Conservation (phyloP, 2,888 invertebrate species). For the Malacosoma neustria region DNA sequence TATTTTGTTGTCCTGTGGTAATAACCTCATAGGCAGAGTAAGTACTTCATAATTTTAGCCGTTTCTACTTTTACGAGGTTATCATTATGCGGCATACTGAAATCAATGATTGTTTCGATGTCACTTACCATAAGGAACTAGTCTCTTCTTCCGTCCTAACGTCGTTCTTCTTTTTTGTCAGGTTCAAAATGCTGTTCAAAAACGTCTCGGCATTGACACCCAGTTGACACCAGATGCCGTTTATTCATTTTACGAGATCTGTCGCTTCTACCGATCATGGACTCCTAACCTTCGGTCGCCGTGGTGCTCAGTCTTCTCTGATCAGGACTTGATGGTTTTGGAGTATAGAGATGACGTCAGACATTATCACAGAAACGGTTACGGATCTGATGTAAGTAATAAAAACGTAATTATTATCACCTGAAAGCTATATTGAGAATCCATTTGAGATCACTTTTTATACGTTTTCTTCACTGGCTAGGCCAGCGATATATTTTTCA, state of each 20-base stretch:
- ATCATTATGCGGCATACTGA: no score
- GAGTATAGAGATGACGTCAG: constrained; percentile 86
- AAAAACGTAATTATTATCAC: no score
- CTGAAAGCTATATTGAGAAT: no score
- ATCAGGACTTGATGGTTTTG: constrained; percentile 78
- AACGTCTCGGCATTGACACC: constrained; percentile 59
- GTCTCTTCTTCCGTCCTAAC: constrained; percentile 2
- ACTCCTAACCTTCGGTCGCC: constrained; percentile 60
- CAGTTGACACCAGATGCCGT: constrained; percentile 54
- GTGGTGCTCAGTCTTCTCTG: constrained; percentile 85
- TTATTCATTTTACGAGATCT: constrained; percentile 82
- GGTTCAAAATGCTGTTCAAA: constrained; percentile 60
- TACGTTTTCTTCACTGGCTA: no score
- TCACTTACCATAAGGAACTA: constrained; percentile 1
- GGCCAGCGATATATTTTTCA: no score
- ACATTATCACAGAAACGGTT: constrained; percentile 77
- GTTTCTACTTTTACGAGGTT: no score
- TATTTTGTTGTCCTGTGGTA: no score
- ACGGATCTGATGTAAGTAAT: constrained; percentile 49
- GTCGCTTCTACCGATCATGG: constrained; percentile 85
- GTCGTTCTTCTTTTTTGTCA: constrained; percentile 11
- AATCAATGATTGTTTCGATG: no score
- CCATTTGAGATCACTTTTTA: no score
- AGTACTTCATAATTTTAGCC: no score
- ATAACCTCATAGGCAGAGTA: no score